A percentile compares a stretch with the other conserved stretches of the same genome.
These are phyloP conservation scores for Takifugu bimaculatus DNA, from an alignment of 2,113 vertebrate species.

Conservation along the genomic window DNA sequence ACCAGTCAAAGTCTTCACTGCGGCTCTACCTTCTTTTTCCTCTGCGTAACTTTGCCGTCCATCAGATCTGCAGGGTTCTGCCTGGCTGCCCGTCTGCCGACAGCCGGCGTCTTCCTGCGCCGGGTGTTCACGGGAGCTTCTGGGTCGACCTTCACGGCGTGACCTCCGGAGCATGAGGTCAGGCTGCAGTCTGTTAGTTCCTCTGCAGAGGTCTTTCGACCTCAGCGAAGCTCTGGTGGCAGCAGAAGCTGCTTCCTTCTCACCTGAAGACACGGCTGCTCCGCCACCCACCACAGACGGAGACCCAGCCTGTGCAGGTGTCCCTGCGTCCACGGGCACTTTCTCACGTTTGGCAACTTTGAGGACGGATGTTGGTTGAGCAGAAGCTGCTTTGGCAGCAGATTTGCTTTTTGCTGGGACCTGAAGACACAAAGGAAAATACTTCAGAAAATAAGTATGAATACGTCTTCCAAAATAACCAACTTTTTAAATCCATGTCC, in stretches of 20 bases:
- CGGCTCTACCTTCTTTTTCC: too few species aligned
- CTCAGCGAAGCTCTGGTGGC: constrained; percentile 4
- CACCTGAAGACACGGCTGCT: background rate
- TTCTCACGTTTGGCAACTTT: too few species aligned
- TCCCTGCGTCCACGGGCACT: too few species aligned
- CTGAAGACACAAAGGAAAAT: constrained; percentile 14
- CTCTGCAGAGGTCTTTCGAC: background rate
- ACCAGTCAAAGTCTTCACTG: too few species aligned
- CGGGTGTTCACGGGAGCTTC: rapidly evolving
- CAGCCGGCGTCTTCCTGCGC: background rate
- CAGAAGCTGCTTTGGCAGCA: background rate
- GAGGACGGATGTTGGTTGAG: background rate
- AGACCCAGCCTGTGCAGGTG: background rate
- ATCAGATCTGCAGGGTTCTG: background rate
- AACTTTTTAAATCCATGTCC: too few species aligned
- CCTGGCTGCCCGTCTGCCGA: too few species aligned
- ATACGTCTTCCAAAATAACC: too few species aligned
- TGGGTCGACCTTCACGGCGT: rapidly evolving
- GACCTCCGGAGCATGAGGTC: background rate
- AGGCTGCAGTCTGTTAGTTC: background rate
- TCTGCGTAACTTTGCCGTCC: too few species aligned
- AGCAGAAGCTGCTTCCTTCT: background rate
- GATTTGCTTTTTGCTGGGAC: background rate
- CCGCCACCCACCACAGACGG: rapidly evolving
- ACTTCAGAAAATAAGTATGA: background rate